Conservation (phyloP, 2,113 vertebrate genomes). For the Oriolus oriolus region DNA sequence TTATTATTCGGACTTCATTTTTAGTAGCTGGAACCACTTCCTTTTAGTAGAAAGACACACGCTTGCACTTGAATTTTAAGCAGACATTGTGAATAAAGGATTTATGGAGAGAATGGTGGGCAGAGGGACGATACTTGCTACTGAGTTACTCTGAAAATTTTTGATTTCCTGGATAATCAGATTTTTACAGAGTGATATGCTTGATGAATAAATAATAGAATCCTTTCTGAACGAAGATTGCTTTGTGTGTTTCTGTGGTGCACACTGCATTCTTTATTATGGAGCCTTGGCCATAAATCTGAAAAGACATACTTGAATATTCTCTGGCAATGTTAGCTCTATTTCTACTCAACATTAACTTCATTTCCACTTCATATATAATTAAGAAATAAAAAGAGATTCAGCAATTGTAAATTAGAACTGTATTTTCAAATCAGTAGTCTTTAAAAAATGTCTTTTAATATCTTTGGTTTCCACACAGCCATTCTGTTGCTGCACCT, state of each 20-base stretch:
- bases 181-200: neutral
- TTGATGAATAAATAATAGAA: constrained; percentile 8
- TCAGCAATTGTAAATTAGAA: neutral
- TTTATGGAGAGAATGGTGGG: neutral
- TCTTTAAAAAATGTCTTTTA: neutral
- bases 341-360: neutral
- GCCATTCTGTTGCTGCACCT: neutral
- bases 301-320: neutral
- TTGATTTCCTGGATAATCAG: neutral
- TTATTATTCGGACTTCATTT: neutral
- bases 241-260: neutral
- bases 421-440: neutral
- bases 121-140: neutral
- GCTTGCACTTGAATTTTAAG: constrained; percentile 10
- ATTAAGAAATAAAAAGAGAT: neutral
- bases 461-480: neutral
- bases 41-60: neutral
- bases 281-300: neutral
- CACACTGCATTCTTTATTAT: neutral
- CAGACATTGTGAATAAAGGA: neutral
- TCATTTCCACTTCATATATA: neutral
- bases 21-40: neutral
- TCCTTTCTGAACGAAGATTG: neutral
- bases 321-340: neutral
- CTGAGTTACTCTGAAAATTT: neutral